A percentile compares a stretch with the other conserved stretches of the same genome.
Conservation (phyloP, 2,888 invertebrate genomes). For the Dasypogon diadema region DNA sequence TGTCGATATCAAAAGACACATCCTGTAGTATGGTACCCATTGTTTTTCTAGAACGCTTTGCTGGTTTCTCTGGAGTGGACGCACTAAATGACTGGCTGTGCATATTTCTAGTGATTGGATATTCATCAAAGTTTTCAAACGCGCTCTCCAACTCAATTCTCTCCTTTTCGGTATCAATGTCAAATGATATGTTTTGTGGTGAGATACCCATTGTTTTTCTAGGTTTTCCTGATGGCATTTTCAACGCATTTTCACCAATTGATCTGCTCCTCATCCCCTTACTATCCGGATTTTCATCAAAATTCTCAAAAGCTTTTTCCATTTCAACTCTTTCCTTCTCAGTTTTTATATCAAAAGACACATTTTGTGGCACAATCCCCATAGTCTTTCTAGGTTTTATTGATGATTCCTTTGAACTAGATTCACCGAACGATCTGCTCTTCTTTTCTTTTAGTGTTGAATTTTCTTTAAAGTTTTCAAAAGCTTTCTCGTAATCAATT, state of each 20-base stretch:
- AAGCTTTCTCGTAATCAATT: background rate
- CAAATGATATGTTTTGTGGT: background rate
- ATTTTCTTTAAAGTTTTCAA: background rate
- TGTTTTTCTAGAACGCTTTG: background rate
- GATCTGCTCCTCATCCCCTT: background rate
- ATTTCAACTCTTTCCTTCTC: background rate
- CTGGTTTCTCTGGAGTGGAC: background rate
- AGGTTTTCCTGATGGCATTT: background rate
- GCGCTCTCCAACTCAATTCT: background rate
- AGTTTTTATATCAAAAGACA: background rate
- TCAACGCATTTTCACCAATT: background rate
- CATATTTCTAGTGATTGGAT: background rate
- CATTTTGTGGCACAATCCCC: background rate
- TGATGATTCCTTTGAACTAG: background rate
- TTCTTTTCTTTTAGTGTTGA: background rate
- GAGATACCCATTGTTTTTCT: background rate
- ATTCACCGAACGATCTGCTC: background rate
- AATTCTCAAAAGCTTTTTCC: background rate
- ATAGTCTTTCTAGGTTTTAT: background rate
- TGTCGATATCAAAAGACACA: background rate
- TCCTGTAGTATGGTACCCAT: background rate
- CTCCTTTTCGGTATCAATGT: background rate
- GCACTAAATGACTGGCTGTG: background rate
- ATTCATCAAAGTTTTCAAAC: background rate
- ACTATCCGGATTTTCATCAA: background rate